These are phyloP conservation scores for Psittacula echo DNA, from an alignment of 2,797 vertebrate genomes.

Conservation along the genomic window DNA sequence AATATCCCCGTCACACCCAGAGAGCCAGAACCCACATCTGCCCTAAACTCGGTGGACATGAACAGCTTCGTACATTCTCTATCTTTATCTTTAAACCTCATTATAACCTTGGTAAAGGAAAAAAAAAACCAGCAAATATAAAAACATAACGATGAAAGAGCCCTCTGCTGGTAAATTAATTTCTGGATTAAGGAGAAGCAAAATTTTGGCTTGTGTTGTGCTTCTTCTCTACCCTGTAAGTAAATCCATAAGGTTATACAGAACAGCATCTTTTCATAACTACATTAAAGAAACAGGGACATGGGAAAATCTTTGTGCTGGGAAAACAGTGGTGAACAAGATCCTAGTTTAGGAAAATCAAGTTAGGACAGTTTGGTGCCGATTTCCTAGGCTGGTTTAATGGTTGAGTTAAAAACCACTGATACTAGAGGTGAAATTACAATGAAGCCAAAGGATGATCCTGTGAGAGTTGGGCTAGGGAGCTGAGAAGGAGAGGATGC, in stretches of 20 bases:
- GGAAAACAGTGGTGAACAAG: neutral
- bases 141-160: neutral
- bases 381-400: neutral
- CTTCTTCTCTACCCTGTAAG: neutral
- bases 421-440: neutral
- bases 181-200: neutral
- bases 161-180: slow-evolving; percentile 49
- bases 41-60: neutral
- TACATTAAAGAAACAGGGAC: neutral
- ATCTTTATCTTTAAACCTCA: neutral
- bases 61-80: neutral
- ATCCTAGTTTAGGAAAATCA: neutral
- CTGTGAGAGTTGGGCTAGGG: neutral
- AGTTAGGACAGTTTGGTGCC: neutral
- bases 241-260: neutral
- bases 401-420: neutral
- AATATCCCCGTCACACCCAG: accelerated
- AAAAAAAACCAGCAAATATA: neutral
- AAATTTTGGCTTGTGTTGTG: neutral
- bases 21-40: neutral
- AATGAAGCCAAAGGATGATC: neutral
- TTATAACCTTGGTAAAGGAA: neutral
- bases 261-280: neutral
- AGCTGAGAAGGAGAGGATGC: neutral
- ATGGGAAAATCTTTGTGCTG: neutral